Base-by-base conservation (phyloP, 2,888 invertebrate species). In the Phymatocera aterrima region DNA sequence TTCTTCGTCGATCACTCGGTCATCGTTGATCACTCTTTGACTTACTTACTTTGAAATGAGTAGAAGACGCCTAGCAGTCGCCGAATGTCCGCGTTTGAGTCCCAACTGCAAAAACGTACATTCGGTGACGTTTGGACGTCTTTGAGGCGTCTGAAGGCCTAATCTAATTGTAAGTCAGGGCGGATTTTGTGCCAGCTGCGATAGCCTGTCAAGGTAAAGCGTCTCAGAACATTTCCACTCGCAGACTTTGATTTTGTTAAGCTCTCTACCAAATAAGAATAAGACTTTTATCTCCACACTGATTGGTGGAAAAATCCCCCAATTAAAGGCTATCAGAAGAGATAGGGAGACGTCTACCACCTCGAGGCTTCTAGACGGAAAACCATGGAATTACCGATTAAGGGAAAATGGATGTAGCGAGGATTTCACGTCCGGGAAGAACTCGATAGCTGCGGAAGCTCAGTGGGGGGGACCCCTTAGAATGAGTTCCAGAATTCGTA, bases 271-370 rank as follows among this genome's bases (percentile, higher is more conserved):
- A 24, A 68, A 68, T 68, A 68, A 68, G 68, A 68, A 68, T 68
- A 68, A 68, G 68, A 68, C 43, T 68, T 68, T 68, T 68, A 68
- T 68, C 68, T 68, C 46, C 28, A 28, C 43, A 46, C 68, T 68
- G 68, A 68, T 68, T 68, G 68, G 68, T 46, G 68, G 68, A 46
- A 68, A n/a, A 68, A 68, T 68, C 68, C 68, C 15, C 24, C 68
- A 68, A 68, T 68, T 68, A 68, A 46, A 68, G 68, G 68, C 68
- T 6, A 68, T 68, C 68, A 28, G 68, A 43, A 46, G 68, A 46
- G 46, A 68, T 68, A n/a, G 68, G 46, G 24, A 46, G 68, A 46
- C 68, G 43, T 43, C 68, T 68, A 46, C 46, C 68, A 60, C 28
- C 18, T 34, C 37, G 24, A 43, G 43, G 46, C 46, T 46, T 43